A percentile compares a stretch with the other conserved stretches of the same genome.
phyloP scores from a whole-genome alignment of 2,888 invertebrate species.

The Acholoe squamosa region DNA sequence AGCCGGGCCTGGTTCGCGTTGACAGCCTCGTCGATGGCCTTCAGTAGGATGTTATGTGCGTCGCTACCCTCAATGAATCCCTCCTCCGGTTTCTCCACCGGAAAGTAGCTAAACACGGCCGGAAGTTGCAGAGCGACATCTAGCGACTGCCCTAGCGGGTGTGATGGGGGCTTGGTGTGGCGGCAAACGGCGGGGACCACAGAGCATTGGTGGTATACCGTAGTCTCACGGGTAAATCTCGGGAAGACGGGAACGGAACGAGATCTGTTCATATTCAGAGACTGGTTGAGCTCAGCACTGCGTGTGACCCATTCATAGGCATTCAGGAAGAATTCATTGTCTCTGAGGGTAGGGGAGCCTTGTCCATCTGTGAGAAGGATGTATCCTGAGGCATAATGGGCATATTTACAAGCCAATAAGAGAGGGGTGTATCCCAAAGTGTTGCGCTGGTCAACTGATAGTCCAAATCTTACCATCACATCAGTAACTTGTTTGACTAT shows the following conservation, averaged over 20 bases:
- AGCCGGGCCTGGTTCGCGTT: constrained; percentile 1
- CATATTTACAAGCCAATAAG: constrained; percentile 79
- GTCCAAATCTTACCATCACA: constrained; percentile 75
- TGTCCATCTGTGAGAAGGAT: constrained; percentile 75
- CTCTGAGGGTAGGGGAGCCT: constrained; percentile 78
- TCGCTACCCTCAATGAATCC: constrained; percentile 63
- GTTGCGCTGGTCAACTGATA: constrained; percentile 79
- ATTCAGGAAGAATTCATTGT: constrained; percentile 78
- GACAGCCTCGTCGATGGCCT: constrained; percentile 61
- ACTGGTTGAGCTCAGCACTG: constrained; percentile 63
- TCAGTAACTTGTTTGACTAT: constrained; percentile 75
- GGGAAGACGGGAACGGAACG: constrained; percentile 56
- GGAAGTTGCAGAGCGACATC: constrained; percentile 71
- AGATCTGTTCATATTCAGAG: constrained; percentile 28
- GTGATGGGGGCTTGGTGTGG: constrained; percentile 71
- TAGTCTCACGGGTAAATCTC: constrained; percentile 75
- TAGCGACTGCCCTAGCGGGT: constrained; percentile 71
- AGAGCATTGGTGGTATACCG: constrained; percentile 74
- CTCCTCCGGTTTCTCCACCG: constrained; percentile 64
- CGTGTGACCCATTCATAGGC: constrained; percentile 78
- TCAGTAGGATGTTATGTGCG: constrained; percentile 63
- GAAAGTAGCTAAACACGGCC: constrained; percentile 66
- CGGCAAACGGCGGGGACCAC: constrained; percentile 71
- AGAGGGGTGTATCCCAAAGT: constrained; percentile 79
- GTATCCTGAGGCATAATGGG: constrained; percentile 79